Base-by-base conservation (phyloP, 2,797 vertebrate genomes). In the Falco biarmicus region DNA sequence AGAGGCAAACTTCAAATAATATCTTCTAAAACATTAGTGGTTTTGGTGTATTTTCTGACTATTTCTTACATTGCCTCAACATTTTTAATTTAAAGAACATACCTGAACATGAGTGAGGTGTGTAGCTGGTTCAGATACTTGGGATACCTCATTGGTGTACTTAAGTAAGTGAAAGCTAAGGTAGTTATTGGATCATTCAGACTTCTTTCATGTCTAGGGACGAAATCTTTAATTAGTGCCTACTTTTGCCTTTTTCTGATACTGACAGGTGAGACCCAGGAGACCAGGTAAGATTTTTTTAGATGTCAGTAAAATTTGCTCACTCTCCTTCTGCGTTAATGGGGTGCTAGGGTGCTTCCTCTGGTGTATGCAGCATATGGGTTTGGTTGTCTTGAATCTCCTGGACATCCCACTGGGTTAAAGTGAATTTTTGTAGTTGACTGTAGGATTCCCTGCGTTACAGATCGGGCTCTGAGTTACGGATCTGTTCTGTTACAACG, bases 391-490 rank as follows among this genome's bases (percentile, higher is more conserved):
- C 25, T 29, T 31, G 12, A n/a, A 10, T 75, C 57, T 53, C 45
- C n/a, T 71, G 48, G 59, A 31, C 8, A 26, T 41, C 16, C 8
- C 10, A 5, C 25, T 32, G 32, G 7, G 5, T 83, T 88, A 31
- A 81, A 31, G 13, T 41, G 57, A 41, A 18, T 48, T 56, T 41
- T 28, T 64, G 4, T 53, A 51, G 22, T 6, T 74, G 26, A 12
- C 47, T 87, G 84, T 11, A 41, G 45, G 64, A 68, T 68, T 90
- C 25, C 9, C 15, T 15, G 6, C 84, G 19, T 70, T 63, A 39
- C 0, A 0, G 10, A 8, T 39, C 11, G 8, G 34, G 47, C 32
- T 90, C 63, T 66, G 31, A 80, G 34, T 43, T 77, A 26, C 0
- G 1, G 6, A 31, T 50, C 19, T 61, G 11, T 71, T 79, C n/a